Conservation (phyloP, 2,113 vertebrate genomes). For the Rhadina sibilatrix region DNA sequence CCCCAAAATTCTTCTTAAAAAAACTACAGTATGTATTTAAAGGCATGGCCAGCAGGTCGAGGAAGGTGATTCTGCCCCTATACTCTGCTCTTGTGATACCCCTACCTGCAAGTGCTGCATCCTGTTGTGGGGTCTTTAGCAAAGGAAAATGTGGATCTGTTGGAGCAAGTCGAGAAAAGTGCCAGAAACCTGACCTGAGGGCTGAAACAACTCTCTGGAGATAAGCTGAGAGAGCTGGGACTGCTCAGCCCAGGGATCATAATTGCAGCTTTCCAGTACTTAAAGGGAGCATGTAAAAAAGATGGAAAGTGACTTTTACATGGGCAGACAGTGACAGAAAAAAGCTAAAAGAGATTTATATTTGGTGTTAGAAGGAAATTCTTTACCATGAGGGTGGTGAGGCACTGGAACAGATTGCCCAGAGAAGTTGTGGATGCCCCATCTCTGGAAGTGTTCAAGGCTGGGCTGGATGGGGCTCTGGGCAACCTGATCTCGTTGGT, state of each 20-base stretch:
- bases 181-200: too few relatives aligned
- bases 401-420: background rate
- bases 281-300: background rate
- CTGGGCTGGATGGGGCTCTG: too few relatives aligned
- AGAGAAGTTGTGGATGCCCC: background rate
- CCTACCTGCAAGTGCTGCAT: background rate
- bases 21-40: background rate
- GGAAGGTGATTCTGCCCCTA: background rate
- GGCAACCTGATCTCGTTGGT: background rate
- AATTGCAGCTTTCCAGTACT: background rate
- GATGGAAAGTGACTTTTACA: background rate
- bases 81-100: background rate
- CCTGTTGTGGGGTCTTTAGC: background rate
- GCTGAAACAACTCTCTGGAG: background rate
- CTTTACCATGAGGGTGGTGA: background rate
- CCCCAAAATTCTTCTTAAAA: background rate
- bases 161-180: background rate
- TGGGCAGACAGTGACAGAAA: background rate
- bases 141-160: background rate
- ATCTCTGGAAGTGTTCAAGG: background rate
- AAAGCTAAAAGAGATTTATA: background rate
- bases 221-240: background rate
- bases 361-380: background rate
- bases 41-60: fast-evolving
- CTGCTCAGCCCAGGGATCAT: fast-evolving